A percentile compares a stretch with the other conserved stretches of the same genome.
These are phyloP conservation scores for Campylorhamphus procurvoides DNA, from an alignment of 2,113 vertebrate genomes.

Conservation along the genomic window DNA sequence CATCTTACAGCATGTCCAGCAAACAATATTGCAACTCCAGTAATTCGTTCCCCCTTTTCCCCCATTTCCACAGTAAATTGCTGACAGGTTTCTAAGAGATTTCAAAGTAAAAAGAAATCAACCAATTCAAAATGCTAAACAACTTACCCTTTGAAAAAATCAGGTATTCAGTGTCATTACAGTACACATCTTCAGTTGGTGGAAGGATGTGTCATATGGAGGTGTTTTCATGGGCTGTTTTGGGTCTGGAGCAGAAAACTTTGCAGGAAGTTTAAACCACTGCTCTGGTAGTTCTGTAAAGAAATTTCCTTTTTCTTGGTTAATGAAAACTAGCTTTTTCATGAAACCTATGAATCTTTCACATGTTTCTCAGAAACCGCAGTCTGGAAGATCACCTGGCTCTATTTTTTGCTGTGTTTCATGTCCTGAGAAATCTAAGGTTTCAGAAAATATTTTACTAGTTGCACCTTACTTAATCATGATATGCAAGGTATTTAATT, in stretches of 20 bases:
- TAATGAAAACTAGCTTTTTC: background rate
- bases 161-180: background rate
- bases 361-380: background rate
- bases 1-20: accelerated
- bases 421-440: background rate
- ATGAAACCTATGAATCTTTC: background rate
- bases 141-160: background rate
- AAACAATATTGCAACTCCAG: background rate
- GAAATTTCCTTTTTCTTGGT: background rate
- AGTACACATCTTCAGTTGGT: background rate
- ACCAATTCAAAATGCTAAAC: background rate
- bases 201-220: background rate
- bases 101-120: background rate
- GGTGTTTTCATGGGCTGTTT: background rate
- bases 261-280: background rate
- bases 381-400: background rate
- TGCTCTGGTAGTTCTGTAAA: background rate
- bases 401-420: background rate
- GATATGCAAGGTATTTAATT: background rate
- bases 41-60: background rate
- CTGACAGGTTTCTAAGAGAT: background rate
- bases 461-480: background rate
- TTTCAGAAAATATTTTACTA: background rate
- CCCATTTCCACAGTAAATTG: background rate
- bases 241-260: background rate